Percentiles rank a stretch among this genome's conserved stretches.
Evolutionary conservation across 2,888 invertebrate genomes (phyloP).

Genomic region (Tachina fera): DNA sequence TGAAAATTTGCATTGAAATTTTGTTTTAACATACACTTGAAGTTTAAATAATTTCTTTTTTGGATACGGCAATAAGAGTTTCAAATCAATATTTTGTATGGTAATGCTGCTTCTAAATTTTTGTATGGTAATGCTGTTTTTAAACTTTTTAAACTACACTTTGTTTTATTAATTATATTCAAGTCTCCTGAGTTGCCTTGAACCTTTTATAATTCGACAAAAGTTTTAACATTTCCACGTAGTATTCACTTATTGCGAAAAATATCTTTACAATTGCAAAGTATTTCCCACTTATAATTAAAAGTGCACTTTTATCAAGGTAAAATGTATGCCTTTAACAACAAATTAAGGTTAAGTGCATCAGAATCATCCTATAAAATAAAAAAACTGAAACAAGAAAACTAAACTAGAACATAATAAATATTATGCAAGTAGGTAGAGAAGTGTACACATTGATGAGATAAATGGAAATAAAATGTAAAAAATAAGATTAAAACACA

Average conservation of each 20-base stretch:
- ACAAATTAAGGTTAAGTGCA: slow-evolving; percentile 71
- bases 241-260: slow-evolving; percentile 1
- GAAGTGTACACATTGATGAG: slow-evolving; percentile 51
- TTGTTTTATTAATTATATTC: background rate
- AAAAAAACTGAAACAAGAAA: slow-evolving; percentile 28
- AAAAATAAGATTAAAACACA: slow-evolving; percentile 35
- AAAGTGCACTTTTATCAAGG: slow-evolving; percentile 61
- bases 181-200: slow-evolving; percentile 25
- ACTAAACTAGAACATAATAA: slow-evolving; percentile 64
- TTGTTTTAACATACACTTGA: no score
- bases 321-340: slow-evolving; percentile 61
- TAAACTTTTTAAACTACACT: no score
- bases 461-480: slow-evolving; percentile 37
- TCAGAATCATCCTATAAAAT: slow-evolving; percentile 61
- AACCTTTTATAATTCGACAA: slow-evolving; percentile 11
- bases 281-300: slow-evolving; percentile 59
- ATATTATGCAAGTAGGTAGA: slow-evolving; percentile 69
- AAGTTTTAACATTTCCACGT: background rate
- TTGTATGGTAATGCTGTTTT: no score
- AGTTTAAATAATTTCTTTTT: no score
- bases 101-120: no score
- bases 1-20: no score
- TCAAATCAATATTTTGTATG: no score
- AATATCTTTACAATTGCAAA: slow-evolving; percentile 16
- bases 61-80: no score